Percentiles rank a stretch among this genome's conserved stretches.
These are phyloP conservation scores for Sarcophaga peregrina DNA, from an alignment of 1,140 invertebrate species.

Conservation along the genomic window DNA sequence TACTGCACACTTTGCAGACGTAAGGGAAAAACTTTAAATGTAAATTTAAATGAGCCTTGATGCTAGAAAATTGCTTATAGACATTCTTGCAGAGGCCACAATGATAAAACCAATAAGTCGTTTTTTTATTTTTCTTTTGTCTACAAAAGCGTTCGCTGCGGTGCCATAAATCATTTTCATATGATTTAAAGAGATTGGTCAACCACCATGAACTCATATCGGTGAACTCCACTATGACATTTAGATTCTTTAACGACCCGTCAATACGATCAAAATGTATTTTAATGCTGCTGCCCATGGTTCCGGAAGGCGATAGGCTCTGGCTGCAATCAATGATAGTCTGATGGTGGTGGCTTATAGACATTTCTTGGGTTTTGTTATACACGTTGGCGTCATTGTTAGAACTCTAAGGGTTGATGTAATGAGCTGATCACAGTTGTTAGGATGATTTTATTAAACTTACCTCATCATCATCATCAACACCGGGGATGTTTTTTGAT, in stretches of 20 bases:
- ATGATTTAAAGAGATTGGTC: background rate
- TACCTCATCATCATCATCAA: too few species aligned
- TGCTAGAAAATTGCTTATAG: background rate
- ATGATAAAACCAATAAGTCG: background rate
- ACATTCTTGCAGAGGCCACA: background rate
- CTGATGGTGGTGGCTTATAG: background rate
- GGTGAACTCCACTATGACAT: background rate
- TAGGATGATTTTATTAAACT: too few species aligned
- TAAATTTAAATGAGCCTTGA: background rate
- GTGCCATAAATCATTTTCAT: constrained; percentile 2
- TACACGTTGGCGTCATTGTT: too few species aligned
- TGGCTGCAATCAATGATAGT: too few species aligned
- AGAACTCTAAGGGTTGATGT: too few species aligned
- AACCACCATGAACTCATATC: background rate
- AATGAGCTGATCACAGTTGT: too few species aligned
- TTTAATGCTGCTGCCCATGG: background rate
- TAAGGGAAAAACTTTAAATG: background rate
- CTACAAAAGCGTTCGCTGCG: background rate
- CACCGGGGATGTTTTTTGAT: too few species aligned
- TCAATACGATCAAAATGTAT: background rate
- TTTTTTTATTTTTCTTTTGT: background rate
- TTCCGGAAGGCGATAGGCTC: too few species aligned
- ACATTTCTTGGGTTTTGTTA: too few species aligned
- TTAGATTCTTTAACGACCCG: background rate
- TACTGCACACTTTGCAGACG: background rate